Base-by-base conservation (phyloP, 2,797 vertebrate species). In the Pachyuromys duprasi region DNA sequence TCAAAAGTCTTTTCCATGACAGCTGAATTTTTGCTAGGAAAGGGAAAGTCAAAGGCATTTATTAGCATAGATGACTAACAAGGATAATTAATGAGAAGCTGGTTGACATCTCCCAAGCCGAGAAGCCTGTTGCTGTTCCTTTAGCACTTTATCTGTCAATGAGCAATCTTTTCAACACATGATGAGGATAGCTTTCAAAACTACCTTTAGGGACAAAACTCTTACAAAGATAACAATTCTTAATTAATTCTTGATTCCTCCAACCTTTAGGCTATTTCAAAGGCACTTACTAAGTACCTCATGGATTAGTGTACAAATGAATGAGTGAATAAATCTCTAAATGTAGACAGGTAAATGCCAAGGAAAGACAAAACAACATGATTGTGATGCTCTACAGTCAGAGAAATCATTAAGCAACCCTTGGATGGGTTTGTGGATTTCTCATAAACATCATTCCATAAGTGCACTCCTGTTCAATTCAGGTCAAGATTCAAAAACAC, bases 321-420 rank as follows among this genome's bases (percentile, higher is more conserved):
- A 36, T n/a, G 60, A 90, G 76, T 89, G 42, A 97, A 82, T 53
- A 75, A 88, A 94, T 31, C 69, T 26, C 33, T 65, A 57, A 86
- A 79, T n/a, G 36, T 11, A 89, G 63, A 39, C 33, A 65, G 6
- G 18, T n/a, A 31, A 83, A 80, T 75, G 87, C 84, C 62, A 55
- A 70, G 36, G 74, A 78, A 93, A 95, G 92, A 49, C 31, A 86
- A 49, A 82, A 91, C 15, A 39, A 83, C 13, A 60, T 8, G 36
- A 15, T 6, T 89, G 69, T 28, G 57, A 49, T 78, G n/a, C 31
- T 39, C 39, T 36, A 11, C 8, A 80, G 65, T n/a, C 53, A 72
- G 2, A 79, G 36, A 42, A 78, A 90, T 13, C 28, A 20, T 39
- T 70, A n/a, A 81, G 81, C 14, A 69, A 36, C 11, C 8, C 80